These are phyloP conservation scores for Syrphus vitripennis DNA, from an alignment of 2,888 invertebrate species.

Conservation along the genomic window DNA sequence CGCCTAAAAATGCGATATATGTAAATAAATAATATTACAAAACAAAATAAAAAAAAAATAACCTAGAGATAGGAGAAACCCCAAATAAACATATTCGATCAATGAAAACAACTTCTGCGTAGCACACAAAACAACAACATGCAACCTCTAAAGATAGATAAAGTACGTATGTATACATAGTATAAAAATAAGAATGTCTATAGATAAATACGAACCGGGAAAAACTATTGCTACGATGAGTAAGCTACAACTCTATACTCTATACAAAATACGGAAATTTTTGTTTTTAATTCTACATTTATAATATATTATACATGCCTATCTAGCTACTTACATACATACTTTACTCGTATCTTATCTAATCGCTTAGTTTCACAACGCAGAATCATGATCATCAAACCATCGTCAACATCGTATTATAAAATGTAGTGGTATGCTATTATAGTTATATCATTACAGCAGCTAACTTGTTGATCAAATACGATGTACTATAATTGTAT, in stretches of 20 bases:
- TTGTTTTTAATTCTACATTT: slow-evolving; percentile 17
- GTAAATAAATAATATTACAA: neutral
- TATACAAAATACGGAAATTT: slow-evolving; percentile 33
- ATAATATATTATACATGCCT: too few relatives aligned
- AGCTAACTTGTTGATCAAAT: neutral
- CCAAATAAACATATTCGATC: slow-evolving; percentile 48
- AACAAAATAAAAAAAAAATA: neutral
- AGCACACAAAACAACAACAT: neutral
- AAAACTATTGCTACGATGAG: slow-evolving; percentile 23
- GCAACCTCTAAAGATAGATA: neutral
- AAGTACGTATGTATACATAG: neutral
- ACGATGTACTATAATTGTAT: too few relatives aligned
- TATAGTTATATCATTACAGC: slow-evolving; percentile 38
- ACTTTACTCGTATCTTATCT: slow-evolving; percentile 42
- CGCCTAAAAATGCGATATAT: neutral
- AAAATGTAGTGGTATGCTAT: slow-evolving; percentile 16
- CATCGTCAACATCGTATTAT: slow-evolving; percentile 29
- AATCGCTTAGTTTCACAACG: slow-evolving; percentile 48
- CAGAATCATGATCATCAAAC: slow-evolving; percentile 43
- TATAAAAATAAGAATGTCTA: neutral
- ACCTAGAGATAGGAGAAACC: slow-evolving; percentile 2
- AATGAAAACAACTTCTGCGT: slow-evolving; percentile 32
- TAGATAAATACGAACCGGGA: slow-evolving; percentile 4
- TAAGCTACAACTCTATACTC: slow-evolving; percentile 17
- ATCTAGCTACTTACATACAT: neutral